Conservation (phyloP, 2,888 invertebrate genomes). For the Digitonthophagus gazella region DNA sequence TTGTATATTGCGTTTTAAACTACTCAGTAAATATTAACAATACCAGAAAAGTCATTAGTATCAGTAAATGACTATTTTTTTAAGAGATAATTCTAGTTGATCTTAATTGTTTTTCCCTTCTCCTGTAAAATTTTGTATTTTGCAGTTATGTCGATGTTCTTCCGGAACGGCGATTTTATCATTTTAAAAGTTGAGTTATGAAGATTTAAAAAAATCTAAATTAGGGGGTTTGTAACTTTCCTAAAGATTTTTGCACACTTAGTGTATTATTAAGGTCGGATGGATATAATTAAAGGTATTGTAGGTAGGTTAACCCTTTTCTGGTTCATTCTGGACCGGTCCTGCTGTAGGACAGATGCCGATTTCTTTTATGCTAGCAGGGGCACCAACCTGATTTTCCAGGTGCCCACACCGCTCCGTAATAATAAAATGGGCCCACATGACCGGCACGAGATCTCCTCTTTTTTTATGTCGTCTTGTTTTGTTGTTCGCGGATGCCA, state of each 20-base stretch:
- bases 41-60: no score
- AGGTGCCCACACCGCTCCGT: conserved; percentile 3
- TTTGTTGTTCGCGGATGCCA: conserved; percentile 4
- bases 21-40: no score
- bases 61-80: no score
- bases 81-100: no score
- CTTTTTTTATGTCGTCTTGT: conserved; percentile 7
- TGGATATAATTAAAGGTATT: not conserved
- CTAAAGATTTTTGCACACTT: not conserved
- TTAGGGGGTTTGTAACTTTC: no score
- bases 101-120: no score
- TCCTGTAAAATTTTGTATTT: no score
- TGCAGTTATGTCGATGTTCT: no score
- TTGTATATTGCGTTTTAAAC: no score
- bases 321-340: not conserved
- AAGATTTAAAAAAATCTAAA: no score
- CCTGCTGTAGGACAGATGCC: not conserved
- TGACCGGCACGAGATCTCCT: not conserved
- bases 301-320: not conserved
- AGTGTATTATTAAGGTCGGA: not conserved
- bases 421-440: conserved; percentile 5
- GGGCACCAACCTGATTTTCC: conserved; percentile 16
- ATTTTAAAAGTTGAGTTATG: no score
- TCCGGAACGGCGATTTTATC: no score
- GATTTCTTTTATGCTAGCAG: not conserved